Evolutionary conservation across 2,888 invertebrate species (phyloP), one percentile per base, ranked within the genome.

Genomic region (Eumerus sabulonum): DNA sequence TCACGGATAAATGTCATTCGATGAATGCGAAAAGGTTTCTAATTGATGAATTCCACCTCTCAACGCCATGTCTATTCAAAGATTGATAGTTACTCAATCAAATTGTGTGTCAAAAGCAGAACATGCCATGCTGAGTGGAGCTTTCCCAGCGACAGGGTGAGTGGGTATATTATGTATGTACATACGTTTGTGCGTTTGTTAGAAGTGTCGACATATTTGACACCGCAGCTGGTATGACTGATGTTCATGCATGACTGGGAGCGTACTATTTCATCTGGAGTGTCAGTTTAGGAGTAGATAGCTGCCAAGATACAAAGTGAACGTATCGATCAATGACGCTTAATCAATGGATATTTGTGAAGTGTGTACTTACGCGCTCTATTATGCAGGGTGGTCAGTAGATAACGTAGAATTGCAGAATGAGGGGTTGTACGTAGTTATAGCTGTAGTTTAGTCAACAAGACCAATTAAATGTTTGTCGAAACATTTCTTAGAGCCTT

Each of bases 61-160:
- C 64, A 60, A 54, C 71, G 44, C 57, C 42, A 60, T 18, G 54
- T 60, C 64, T 27, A n/a, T 19, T 68, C 45, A 51, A 16, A 51
- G 68, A 59, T 50, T 71, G 50, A 67, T 54, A 42, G 54, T 54
- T 71, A 70, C 76, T 76, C 76, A 76, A 76, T 76, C 76, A 76
- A 71, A 66, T 71, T 71, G 59, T 53, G 59, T 66, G 76, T 76
- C 76, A 71, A 66, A 60, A 14, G 54, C 76, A 76, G 19, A 54
- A 59, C 38, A 11, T 38, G 36, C 54, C 36, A 38, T 64, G 27
- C 7, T 27, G 27, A 27, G 53, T 5, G 35, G 48, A 42, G 44
- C 12, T 9, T 9, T 36, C 27, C 36, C 11, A 13, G 11, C 16
- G 5, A 17, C 44, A 38, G 27, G 27, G 27, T 27, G 27, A 27